phyloP scores from a whole-genome alignment of 1,140 invertebrate species.

The Neotoxoptera formosana region DNA sequence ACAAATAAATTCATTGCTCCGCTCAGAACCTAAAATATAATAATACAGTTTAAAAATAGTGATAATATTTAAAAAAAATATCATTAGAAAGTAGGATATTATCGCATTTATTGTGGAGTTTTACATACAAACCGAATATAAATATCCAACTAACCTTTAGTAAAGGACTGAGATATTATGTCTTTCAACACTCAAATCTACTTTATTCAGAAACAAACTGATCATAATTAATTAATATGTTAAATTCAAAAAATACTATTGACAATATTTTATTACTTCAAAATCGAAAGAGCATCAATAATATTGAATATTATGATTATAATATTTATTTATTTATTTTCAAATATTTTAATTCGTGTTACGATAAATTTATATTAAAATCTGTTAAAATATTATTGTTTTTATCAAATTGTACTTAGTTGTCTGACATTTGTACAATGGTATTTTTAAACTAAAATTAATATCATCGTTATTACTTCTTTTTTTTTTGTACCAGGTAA shows the following conservation, averaged over 20 bases:
- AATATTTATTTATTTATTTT: too few species aligned
- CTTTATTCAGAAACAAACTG: background rate
- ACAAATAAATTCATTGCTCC: background rate
- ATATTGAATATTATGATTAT: too few species aligned
- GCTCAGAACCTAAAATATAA: background rate
- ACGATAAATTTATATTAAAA: background rate
- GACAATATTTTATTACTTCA: background rate
- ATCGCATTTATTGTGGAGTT: background rate
- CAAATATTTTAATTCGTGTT: too few species aligned
- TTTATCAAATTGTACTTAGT: background rate
- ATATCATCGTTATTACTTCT: background rate
- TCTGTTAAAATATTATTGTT: background rate
- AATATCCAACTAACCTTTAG: background rate
- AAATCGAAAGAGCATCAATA: background rate
- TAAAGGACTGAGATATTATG: background rate
- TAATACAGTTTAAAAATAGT: background rate
- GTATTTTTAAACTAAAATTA: background rate
- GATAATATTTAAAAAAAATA: background rate
- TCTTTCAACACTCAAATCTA: background rate
- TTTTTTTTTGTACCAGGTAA: background rate
- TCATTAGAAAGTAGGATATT: too few species aligned
- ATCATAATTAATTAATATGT: background rate
- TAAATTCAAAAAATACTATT: background rate
- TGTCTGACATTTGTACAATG: background rate
- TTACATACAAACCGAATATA: accelerated